These are phyloP conservation scores for Drosophila mimica DNA, from an alignment of 2,888 invertebrate species.

Conservation along the genomic window DNA sequence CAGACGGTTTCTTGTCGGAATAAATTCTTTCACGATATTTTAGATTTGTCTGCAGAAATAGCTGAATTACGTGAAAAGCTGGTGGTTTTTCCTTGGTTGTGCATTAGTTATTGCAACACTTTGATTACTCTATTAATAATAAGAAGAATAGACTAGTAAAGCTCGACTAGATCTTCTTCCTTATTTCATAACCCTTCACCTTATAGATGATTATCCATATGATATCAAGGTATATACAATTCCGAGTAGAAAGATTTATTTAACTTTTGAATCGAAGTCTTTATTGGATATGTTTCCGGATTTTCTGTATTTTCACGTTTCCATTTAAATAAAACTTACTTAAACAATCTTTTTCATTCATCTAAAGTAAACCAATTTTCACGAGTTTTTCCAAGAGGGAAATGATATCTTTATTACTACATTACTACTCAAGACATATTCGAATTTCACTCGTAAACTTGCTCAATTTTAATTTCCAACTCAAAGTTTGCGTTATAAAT, in stretches of 20 bases:
- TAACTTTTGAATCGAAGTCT: neutral
- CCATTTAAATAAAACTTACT: too few species aligned
- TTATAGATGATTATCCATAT: neutral
- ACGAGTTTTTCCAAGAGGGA: neutral
- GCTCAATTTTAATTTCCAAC: constrained; percentile 1
- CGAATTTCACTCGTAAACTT: constrained; percentile 15
- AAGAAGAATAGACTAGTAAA: neutral
- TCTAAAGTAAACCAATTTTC: neutral
- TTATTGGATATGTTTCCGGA: neutral
- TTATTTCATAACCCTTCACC: fast-evolving
- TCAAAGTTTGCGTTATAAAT: constrained; percentile 13
- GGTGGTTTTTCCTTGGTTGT: neutral
- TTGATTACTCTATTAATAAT: neutral
- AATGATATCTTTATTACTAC: neutral
- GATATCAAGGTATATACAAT: neutral
- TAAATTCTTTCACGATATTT: constrained; percentile 13
- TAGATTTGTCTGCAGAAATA: neutral
- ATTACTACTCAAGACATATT: neutral
- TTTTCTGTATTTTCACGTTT: neutral
- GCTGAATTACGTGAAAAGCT: constrained; percentile 1
- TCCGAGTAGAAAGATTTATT: neutral
- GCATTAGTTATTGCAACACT: neutral
- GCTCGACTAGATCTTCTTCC: neutral
- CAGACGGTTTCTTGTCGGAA: neutral
- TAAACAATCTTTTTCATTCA: neutral